Conservation (phyloP, 2,888 invertebrate species). For the Drosophila pseudotakahashii region DNA sequence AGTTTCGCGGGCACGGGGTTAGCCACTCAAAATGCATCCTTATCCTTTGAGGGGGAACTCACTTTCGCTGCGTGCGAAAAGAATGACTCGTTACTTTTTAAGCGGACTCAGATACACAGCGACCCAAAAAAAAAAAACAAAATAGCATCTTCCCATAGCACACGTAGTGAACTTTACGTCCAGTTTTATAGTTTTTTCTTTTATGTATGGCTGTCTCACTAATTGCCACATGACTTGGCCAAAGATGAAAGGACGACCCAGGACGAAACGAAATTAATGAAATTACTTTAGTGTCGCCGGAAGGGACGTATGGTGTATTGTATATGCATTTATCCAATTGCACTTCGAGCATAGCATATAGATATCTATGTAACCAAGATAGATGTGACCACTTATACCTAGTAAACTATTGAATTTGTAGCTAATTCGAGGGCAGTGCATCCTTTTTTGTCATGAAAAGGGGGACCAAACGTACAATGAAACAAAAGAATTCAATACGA, state of each 20-base stretch:
- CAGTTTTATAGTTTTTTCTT: conserved; percentile 65
- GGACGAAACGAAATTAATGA: conserved; percentile 39
- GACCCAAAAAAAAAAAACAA: too few species aligned
- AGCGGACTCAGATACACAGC: conserved; percentile 21
- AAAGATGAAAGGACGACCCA: conserved; percentile 32
- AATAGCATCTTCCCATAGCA: too few species aligned
- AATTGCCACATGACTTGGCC: conserved; percentile 58
- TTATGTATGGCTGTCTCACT: conserved; percentile 51
- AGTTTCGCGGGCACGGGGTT: conserved; percentile 5
- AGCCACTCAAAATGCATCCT: conserved; percentile 35
- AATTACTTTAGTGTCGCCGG: conserved; percentile 71
- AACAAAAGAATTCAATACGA: conserved; percentile 49
- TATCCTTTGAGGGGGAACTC: conserved; percentile 20
- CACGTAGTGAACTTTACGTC: conserved; percentile 59
- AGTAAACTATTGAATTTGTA: conserved; percentile 48
- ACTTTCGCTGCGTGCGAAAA: conserved; percentile 43
- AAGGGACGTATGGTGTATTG: conserved; percentile 36
- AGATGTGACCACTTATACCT: conserved; percentile 66
- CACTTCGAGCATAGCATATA: conserved; percentile 42
- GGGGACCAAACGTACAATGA: conserved; percentile 67
- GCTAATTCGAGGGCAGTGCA: conserved; percentile 69
- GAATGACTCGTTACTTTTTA: conserved; percentile 51
- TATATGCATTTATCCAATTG: conserved; percentile 68
- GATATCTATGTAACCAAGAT: conserved; percentile 58
- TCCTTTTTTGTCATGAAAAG: conserved; percentile 77